Evolutionary conservation across 2,888 invertebrate genomes (phyloP).

Genomic region (Stictocephala bisonia): DNA sequence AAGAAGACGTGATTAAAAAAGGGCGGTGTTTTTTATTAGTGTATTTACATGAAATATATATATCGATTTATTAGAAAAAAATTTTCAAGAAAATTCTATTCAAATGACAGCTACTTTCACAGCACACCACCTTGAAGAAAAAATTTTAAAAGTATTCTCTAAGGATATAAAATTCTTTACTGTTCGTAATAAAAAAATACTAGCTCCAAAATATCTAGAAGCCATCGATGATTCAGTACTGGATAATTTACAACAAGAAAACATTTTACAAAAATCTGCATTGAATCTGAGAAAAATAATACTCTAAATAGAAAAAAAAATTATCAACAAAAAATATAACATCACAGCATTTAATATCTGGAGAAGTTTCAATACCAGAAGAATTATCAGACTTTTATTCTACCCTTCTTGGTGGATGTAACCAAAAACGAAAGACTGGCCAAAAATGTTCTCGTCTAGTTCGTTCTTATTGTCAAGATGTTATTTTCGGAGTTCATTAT

Average conservation of each 20-base stretch:
- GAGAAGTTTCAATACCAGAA: not conserved
- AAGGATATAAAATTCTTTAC: not conserved
- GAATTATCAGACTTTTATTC: not conserved
- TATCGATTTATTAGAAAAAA: not conserved
- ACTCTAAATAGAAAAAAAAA: not conserved
- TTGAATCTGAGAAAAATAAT: not conserved
- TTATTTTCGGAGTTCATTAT: constrained; percentile 51
- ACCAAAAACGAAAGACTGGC: not conserved
- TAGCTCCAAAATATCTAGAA: not conserved
- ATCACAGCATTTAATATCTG: not conserved
- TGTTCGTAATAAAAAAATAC: not conserved
- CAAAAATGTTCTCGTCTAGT: not conserved
- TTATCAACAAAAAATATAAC: not conserved
- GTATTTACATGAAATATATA: not conserved
- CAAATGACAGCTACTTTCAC: not conserved
- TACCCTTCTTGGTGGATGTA: not conserved
- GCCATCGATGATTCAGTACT: not conserved
- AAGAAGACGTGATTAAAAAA: not conserved
- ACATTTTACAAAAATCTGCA: not conserved
- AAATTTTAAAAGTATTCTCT: not conserved
- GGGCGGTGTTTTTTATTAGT: not conserved
- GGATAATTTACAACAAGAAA: not conserved
- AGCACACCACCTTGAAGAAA: not conserved
- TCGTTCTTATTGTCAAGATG: not conserved
- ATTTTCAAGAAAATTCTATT: not conserved